Evolutionary conservation across 2,888 invertebrate species (phyloP).

Genomic region (Machimus rusticus): DNA sequence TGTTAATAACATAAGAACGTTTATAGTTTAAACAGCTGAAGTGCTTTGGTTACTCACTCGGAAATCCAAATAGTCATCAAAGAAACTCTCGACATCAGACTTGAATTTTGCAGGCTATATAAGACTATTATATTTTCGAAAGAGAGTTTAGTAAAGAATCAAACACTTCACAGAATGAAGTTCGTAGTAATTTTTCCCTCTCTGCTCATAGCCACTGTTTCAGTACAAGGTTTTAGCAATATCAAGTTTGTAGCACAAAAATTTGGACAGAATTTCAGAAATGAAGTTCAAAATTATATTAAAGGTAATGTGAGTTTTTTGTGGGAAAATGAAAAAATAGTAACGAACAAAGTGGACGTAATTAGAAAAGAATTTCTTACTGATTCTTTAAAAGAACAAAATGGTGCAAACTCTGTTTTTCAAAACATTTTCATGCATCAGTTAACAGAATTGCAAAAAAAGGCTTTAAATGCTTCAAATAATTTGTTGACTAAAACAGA

Average conservation of each 20-base stretch:
- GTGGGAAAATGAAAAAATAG: background rate
- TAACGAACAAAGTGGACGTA: background rate
- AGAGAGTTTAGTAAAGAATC: background rate
- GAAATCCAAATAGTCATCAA: background rate
- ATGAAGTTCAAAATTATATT: background rate
- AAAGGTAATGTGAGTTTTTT: background rate
- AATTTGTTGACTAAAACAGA: background rate
- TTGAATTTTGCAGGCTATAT: background rate
- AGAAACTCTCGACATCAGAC: background rate
- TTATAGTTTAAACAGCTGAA: background rate
- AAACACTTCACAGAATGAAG: background rate
- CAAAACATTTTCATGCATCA: background rate
- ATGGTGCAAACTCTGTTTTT: background rate
- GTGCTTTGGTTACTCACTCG: background rate
- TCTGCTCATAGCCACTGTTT: background rate
- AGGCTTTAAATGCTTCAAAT: background rate
- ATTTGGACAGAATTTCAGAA: background rate
- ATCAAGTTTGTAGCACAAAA: background rate
- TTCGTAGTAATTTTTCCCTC: background rate
- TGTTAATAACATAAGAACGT: background rate
- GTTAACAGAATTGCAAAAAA: background rate
- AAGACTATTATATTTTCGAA: background rate
- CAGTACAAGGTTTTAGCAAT: background rate
- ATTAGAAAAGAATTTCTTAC: background rate
- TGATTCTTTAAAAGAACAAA: background rate